Evolutionary conservation across 2,797 vertebrate species (phyloP).

Genomic region (Babyrousa celebensis): DNA sequence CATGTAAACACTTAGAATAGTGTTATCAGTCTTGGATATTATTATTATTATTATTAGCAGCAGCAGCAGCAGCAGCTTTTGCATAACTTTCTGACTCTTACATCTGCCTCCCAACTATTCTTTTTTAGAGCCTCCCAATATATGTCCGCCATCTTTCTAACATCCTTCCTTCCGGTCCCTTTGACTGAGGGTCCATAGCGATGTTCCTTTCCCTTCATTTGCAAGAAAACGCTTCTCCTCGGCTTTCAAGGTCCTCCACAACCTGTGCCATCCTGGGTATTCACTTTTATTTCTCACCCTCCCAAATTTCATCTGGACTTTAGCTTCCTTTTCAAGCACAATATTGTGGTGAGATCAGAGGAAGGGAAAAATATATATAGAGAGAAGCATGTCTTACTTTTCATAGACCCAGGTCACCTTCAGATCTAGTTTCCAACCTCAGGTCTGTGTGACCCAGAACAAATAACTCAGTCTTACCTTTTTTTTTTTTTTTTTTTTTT

Average conservation of each 20-base stretch:
- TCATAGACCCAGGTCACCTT: neutral
- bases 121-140: neutral
- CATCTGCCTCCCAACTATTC: neutral
- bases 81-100: neutral
- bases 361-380: neutral
- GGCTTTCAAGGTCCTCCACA: neutral
- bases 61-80: neutral
- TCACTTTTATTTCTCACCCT: neutral
- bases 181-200: neutral
- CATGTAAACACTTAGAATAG: neutral
- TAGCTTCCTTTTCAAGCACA: neutral
- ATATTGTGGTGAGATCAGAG: neutral
- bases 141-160: neutral
- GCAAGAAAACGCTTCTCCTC: neutral
- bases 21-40: neutral
- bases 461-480: neutral
- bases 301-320: neutral
- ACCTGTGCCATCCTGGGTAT: neutral
- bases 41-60: neutral
- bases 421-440: neutral
- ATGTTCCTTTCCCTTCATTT: neutral
- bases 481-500: no score
- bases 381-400: neutral
- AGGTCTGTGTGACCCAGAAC: neutral
- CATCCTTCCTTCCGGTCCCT: neutral